Percentiles rank a stretch among this genome's conserved stretches.
phyloP scores from a whole-genome alignment of 2,113 vertebrate genomes.

The Anoura caudifer region DNA sequence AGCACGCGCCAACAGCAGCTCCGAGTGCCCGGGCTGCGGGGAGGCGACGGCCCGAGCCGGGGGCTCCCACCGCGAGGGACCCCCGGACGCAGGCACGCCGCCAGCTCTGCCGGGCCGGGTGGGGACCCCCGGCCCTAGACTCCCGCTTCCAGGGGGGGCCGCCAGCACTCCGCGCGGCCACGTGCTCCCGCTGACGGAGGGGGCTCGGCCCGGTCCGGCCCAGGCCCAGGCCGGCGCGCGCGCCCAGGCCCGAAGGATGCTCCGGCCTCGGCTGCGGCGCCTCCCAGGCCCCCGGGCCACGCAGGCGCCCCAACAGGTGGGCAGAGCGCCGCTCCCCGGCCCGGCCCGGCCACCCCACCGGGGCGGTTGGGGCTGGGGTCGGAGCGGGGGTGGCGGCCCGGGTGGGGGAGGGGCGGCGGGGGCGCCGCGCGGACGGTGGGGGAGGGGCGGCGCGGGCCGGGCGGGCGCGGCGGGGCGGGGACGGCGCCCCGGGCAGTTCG shows the following conservation, averaged over 20 bases:
- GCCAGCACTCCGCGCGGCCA: not conserved
- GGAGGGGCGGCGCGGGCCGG: not conserved
- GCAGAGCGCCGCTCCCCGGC: not conserved
- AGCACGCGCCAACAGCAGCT: not conserved
- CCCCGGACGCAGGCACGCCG: not conserved
- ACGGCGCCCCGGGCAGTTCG: not conserved
- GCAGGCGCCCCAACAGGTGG: slow-evolving; percentile 63
- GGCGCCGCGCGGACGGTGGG: not conserved
- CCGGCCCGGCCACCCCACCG: not conserved
- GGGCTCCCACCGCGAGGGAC: no score
- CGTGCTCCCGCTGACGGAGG: slow-evolving; percentile 1
- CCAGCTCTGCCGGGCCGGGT: not conserved
- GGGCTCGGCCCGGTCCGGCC: not conserved
- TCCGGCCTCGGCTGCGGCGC: not conserved
- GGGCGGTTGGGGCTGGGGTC: not conserved
- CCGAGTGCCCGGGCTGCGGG: not conserved
- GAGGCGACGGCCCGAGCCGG: not conserved
- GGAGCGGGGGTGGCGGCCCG: not conserved
- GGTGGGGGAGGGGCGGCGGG: not conserved
- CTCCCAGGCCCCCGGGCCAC: not conserved
- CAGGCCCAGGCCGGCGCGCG: not conserved
- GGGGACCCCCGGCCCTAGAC: not conserved
- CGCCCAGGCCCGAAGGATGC: not conserved
- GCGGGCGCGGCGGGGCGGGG: not conserved
- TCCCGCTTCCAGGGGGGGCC: not conserved